phyloP scores from a whole-genome alignment of 2,797 vertebrate species.

The Schizothorax lantsangensis region DNA sequence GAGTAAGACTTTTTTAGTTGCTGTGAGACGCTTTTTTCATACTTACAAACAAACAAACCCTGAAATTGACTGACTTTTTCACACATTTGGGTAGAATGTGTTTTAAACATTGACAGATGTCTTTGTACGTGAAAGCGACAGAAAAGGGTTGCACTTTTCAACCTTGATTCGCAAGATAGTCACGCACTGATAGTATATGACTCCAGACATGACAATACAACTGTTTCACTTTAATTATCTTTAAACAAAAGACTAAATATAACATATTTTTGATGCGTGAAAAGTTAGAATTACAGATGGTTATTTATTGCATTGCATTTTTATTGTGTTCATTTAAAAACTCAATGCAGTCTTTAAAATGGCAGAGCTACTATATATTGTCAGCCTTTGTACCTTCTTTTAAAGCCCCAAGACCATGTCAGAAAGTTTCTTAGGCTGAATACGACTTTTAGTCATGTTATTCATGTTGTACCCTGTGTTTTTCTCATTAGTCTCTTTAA shows the following conservation, averaged over 20 bases:
- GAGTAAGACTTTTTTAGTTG: constrained; percentile 65
- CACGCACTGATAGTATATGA: neutral
- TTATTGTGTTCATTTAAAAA: neutral
- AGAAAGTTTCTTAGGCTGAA: constrained; percentile 4
- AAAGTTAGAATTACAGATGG: neutral
- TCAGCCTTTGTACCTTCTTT: neutral
- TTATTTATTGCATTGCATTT: neutral
- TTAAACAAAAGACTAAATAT: neutral
- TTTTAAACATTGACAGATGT: constrained; percentile 45
- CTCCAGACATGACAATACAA: neutral
- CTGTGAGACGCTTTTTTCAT: neutral
- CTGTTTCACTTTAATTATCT: neutral
- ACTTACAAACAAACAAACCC: constrained; percentile 20
- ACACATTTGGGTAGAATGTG: neutral
- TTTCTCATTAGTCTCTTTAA: constrained; percentile 45
- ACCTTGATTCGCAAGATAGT: neutral
- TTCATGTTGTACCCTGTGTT: constrained; percentile 21
- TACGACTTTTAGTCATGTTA: neutral
- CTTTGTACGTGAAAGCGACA: neutral
- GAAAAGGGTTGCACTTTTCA: constrained; percentile 2
- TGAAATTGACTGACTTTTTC: constrained; percentile 17
- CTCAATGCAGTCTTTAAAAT: neutral
- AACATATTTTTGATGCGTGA: neutral
- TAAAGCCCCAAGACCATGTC: neutral
- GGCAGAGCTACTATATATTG: neutral